phyloP scores from a whole-genome alignment of 2,113 vertebrate species.

The human region DNA sequence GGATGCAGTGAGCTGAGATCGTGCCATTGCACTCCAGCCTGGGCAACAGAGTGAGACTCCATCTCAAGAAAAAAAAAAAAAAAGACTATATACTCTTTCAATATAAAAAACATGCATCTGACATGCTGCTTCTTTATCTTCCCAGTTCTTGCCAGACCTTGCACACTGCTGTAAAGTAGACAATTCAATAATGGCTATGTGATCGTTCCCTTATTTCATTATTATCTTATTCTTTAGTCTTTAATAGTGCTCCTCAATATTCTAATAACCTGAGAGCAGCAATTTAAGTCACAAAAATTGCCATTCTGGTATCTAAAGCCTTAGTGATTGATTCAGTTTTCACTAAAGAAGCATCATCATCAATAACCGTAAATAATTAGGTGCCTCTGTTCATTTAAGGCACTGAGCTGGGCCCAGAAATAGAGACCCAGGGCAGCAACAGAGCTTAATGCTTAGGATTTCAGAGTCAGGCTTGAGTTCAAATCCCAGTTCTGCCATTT shows the following conservation, averaged over 20 bases:
- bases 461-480: background rate
- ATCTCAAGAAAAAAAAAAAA: too few relatives aligned
- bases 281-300: background rate
- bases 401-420: background rate
- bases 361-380: background rate
- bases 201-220: background rate
- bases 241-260: background rate
- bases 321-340: background rate
- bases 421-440: fast-evolving
- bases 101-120: background rate
- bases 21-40: too few relatives aligned
- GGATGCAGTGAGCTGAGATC: too few relatives aligned
- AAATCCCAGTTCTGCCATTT: background rate
- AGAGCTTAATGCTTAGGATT: fast-evolving
- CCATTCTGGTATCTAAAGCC: background rate
- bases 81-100: background rate
- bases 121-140: too few relatives aligned
- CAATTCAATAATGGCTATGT: fast-evolving
- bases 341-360: fast-evolving
- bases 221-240: background rate
- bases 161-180: too few relatives aligned
- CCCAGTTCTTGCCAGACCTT: background rate
- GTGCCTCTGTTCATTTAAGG: too few relatives aligned
- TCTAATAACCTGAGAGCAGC: background rate
- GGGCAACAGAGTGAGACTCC: too few relatives aligned